Conservation (phyloP, 1,140 invertebrate genomes). For the Argopecten irradians region DNA sequence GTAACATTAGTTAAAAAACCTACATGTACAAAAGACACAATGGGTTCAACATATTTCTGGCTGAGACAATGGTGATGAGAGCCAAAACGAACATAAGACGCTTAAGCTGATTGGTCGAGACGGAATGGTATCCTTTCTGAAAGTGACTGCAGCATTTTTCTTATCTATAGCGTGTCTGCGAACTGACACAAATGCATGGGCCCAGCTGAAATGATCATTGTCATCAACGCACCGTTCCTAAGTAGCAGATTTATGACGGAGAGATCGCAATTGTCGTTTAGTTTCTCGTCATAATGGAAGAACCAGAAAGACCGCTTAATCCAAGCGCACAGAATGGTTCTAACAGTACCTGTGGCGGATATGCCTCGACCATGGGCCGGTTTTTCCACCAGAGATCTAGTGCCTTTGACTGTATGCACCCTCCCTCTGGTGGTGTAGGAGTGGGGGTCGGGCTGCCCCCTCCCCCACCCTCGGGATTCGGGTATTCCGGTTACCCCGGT, state of each 20-base stretch:
- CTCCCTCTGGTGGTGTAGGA: constrained; percentile 53
- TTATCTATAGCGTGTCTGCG: constrained; percentile 7
- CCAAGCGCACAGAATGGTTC: constrained; percentile 49
- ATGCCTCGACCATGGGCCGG: constrained; percentile 58
- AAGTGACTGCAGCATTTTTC: constrained; percentile 14
- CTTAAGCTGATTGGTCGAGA: background rate
- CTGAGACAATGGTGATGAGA: background rate
- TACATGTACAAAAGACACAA: background rate
- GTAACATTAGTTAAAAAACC: background rate
- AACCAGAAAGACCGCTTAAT: constrained; percentile 54
- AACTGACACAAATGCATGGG: constrained; percentile 23
- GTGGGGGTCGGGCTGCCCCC: constrained; percentile 33
- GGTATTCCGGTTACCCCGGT: constrained; percentile 61
- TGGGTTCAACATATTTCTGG: background rate
- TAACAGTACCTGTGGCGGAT: constrained; percentile 35
- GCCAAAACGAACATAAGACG: constrained; percentile 20
- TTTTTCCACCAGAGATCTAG: constrained; percentile 60
- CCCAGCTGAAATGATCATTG: constrained; percentile 54
- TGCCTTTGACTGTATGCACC: constrained; percentile 69
- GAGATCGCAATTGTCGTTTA: constrained; percentile 53
- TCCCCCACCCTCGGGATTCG: constrained; percentile 48
- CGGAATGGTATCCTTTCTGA: constrained; percentile 3
- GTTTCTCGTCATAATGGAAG: constrained; percentile 51
- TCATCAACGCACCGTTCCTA: constrained; percentile 32
- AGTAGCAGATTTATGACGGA: constrained; percentile 55